These are phyloP conservation scores for Palaemon carinicauda DNA, from an alignment of 1,140 invertebrate genomes.

Conservation along the genomic window DNA sequence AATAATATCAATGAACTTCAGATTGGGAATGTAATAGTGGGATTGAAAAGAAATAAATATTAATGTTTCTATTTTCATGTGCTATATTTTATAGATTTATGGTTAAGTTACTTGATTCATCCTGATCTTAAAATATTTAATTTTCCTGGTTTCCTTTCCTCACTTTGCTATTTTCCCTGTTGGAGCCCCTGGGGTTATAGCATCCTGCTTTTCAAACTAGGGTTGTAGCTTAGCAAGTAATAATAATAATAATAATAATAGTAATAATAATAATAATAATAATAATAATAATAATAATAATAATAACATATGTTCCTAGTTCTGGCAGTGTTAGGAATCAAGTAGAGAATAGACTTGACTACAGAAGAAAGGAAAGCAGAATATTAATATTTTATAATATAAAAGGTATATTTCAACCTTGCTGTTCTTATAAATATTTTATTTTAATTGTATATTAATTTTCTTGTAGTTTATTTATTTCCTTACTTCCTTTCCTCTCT, in stretches of 20 bases:
- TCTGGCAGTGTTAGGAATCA: not conserved
- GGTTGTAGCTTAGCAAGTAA: too few species aligned
- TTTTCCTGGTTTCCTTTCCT: not conserved
- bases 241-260: not conserved
- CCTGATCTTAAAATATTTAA: not conserved
- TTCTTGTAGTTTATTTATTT: too few species aligned
- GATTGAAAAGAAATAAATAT: not conserved
- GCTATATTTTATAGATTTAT: not conserved
- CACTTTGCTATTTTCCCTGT: too few species aligned
- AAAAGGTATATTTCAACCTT: too few species aligned
- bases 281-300: not conserved
- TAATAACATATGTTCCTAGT: not conserved
- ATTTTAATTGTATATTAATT: too few species aligned
- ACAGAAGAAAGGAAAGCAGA: too few species aligned
- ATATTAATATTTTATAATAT: too few species aligned
- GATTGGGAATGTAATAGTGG: not conserved
- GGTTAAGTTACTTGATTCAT: not conserved
- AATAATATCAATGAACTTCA: not conserved
- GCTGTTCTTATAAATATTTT: too few species aligned
- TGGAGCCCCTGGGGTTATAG: too few species aligned
- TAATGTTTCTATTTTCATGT: not conserved
- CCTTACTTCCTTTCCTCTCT: too few species aligned
- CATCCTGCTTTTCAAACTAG: too few species aligned
- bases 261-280: not conserved
- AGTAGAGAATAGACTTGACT: too few species aligned